phyloP scores from a whole-genome alignment of 2,888 invertebrate species.

The Trichopria drosophilae region DNA sequence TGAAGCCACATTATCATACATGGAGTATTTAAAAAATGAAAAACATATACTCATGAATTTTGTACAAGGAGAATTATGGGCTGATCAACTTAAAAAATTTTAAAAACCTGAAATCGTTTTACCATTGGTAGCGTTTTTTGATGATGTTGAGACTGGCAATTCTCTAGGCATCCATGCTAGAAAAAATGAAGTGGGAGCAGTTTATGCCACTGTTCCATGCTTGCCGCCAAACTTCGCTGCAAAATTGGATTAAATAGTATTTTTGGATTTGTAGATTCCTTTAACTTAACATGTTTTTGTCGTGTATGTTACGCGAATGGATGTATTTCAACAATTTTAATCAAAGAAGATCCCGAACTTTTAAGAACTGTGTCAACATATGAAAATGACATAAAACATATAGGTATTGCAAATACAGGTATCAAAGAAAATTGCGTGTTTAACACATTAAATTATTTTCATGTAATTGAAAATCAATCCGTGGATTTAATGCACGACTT shows the following conservation, averaged over 20 bases:
- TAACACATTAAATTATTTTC: conserved; percentile 8
- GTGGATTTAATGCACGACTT: conserved; percentile 16
- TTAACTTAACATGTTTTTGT: conserved; percentile 10
- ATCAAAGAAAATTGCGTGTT: too few relatives aligned
- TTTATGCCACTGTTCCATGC: conserved; percentile 9
- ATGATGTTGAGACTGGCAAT: conserved; percentile 11
- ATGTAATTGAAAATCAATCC: conserved; percentile 12
- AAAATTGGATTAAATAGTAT: conserved; percentile 14
- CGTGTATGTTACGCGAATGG: conserved; percentile 13
- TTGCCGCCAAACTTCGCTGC: conserved; percentile 17
- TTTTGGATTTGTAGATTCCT: conserved; percentile 17
- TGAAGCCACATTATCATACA: too few relatives aligned
- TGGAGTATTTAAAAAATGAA: too few relatives aligned
- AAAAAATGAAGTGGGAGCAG: conserved; percentile 7
- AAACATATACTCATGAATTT: too few relatives aligned
- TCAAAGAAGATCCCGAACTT: too few relatives aligned
- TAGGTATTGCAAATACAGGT: too few relatives aligned
- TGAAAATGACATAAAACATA: conserved; percentile 6
- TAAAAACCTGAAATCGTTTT: conserved; percentile 4
- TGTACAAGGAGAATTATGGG: conserved; percentile 14
- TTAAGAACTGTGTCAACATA: conserved; percentile 9
- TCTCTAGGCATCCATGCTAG: conserved; percentile 10
- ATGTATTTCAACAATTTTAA: too few relatives aligned
- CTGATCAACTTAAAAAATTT: conserved; percentile 2
- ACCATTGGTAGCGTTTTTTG: conserved; percentile 1